Evolutionary conservation across 2,797 vertebrate genomes (phyloP), one percentile per base, ranked within the genome.

Genomic region (Psittacula derbiana): DNA sequence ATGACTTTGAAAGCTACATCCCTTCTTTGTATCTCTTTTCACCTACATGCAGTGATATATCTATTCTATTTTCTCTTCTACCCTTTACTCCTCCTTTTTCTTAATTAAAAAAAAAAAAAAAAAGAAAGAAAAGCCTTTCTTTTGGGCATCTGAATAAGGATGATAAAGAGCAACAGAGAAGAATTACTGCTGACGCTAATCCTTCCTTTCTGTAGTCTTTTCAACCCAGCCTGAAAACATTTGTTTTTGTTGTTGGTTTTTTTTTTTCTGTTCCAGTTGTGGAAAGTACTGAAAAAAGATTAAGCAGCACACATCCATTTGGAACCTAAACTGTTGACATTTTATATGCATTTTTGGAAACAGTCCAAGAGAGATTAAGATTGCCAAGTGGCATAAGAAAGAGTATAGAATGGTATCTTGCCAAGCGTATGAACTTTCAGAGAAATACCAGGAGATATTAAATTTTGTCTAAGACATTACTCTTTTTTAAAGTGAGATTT

Each of bases 1-100:
- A 12, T 28, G 36, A 28, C 18, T 70, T n/a, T 46, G 27, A 90
- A 80, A 85, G 66, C 21, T 15, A 28, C 10, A 31, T 27, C 3
- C 2, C 2, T 71, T 80, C 16, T 83, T 47, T 53, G 24, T 2
- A 62, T 36, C 5, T 55, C 18, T 55, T 81, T 67, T 74, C 5
- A 40, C 3, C 2, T 62, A 11, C 13, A 50, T 40, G 4, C 44
- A 65, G 2, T 12, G 69, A 30, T 36, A 46, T 8, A 1, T 33
- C 8, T 41, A 28, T 4, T 62, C 11, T 80, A 3, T 57, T 80
- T 73, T 44, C 1, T 55, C 11, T 2, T 2, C 6, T 38, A 55
- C 6, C 0, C 0, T 58, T 74, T 36, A 73, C 2, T 36, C 4
- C 10, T 49, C 12, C 7, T 47, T 71, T 36, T 28, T 23, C 10